phyloP scores from a whole-genome alignment of 1,140 invertebrate genomes.

The Drosophila repletoides region DNA sequence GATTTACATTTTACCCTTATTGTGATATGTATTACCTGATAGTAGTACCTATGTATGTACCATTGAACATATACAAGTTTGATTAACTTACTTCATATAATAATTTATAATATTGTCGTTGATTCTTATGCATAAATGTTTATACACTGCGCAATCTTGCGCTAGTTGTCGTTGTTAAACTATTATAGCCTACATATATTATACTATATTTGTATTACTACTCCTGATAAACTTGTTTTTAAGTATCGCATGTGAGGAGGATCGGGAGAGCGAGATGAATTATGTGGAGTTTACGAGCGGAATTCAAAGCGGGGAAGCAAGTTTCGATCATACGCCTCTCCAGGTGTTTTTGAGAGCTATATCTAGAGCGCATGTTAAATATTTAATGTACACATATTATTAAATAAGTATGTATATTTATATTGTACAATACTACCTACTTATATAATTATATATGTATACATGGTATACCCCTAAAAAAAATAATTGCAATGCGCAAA shows the following conservation, averaged over 20 bases:
- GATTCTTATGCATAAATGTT: no score
- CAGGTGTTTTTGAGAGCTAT: not conserved
- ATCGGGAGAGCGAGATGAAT: not conserved
- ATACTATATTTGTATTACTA: conserved; percentile 12
- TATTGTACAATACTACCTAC: not conserved
- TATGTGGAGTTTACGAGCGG: not conserved
- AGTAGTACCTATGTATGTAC: no score
- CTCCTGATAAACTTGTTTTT: not conserved
- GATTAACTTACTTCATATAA: no score
- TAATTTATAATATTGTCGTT: no score
- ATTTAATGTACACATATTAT: not conserved
- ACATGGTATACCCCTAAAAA: not conserved
- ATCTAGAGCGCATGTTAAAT: not conserved
- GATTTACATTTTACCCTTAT: no score
- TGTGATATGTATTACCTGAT: no score
- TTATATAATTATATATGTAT: not conserved
- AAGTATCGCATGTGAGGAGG: not conserved
- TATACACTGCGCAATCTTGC: no score
- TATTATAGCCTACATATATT: no score
- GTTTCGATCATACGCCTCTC: not conserved
- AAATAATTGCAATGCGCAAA: not conserved
- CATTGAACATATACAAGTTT: no score
- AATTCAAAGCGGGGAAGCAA: not conserved
- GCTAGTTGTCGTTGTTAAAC: no score
- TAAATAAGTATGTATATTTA: not conserved